phyloP scores from a whole-genome alignment of 1,140 invertebrate species.

The Drosophila aff. region DNA sequence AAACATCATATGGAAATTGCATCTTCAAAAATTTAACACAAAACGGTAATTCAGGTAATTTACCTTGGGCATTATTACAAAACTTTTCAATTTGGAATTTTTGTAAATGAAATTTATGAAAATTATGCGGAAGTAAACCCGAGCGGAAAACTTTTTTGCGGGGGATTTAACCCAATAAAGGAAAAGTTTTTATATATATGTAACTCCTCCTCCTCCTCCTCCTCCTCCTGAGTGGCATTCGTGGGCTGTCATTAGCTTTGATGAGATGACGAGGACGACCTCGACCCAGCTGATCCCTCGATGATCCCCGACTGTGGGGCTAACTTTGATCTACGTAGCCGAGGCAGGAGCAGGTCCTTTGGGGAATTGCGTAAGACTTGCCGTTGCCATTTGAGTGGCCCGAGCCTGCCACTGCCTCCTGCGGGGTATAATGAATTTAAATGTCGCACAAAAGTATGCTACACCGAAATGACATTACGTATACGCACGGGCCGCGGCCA shows the following conservation, averaged over 20 bases:
- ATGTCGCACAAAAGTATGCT: conserved; percentile 69
- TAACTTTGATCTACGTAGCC: conserved; percentile 16
- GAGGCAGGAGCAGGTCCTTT: neutral
- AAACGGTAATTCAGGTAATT: conserved; percentile 5
- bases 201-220: neutral
- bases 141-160: neutral
- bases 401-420: conserved; percentile 16
- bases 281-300: conserved; percentile 13
- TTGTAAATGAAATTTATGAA: neutral
- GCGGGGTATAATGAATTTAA: conserved; percentile 63
- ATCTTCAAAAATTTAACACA: no score
- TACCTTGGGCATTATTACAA: neutral
- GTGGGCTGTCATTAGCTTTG: conserved; percentile 1
- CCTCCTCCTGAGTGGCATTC: neutral
- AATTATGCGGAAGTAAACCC: conserved; percentile 11
- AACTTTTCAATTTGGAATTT: conserved; percentile 18
- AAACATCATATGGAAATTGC: neutral
- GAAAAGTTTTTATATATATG: neutral
- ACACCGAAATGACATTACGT: conserved; percentile 69
- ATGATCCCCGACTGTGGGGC: conserved; percentile 4
- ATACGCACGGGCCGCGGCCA: conserved; percentile 44
- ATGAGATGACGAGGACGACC: neutral
- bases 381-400: conserved; percentile 4
- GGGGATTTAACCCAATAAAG: conserved; percentile 12
- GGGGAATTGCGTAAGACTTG: conserved; percentile 22